Evolutionary conservation across 2,113 vertebrate species (phyloP).

Genomic region (Pholis gunnellus): DNA sequence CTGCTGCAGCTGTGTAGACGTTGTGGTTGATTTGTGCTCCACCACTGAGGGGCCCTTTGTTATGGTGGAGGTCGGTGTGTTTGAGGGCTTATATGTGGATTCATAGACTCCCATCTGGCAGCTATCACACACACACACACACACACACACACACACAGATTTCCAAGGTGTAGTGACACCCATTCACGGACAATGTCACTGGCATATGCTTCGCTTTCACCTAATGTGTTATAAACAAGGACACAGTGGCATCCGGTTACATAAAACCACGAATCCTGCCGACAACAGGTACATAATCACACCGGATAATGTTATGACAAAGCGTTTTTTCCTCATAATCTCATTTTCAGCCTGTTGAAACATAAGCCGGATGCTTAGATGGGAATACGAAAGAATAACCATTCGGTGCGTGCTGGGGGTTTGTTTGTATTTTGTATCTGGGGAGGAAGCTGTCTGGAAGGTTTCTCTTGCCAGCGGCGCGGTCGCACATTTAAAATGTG

Average conservation of each 20-base stretch:
- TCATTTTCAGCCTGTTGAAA: constrained; percentile 24
- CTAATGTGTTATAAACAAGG: constrained; percentile 40
- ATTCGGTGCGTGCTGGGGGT: not conserved
- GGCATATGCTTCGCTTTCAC: constrained; percentile 50
- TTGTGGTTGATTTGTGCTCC: not conserved
- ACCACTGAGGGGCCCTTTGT: constrained; percentile 19
- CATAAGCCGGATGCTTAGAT: not conserved
- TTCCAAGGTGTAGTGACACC: constrained; percentile 34
- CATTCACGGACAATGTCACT: constrained; percentile 20
- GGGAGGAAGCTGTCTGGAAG: not conserved
- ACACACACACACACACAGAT: constrained; percentile 15
- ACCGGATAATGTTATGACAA: constrained; percentile 4
- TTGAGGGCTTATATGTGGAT: constrained; percentile 25
- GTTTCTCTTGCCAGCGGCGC: not conserved
- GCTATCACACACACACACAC: not conserved
- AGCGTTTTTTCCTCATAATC: not conserved
- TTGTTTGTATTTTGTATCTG: constrained; percentile 20
- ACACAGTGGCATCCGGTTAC: constrained; percentile 40
- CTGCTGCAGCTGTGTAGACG: constrained; percentile 15
- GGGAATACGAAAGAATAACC: not conserved
- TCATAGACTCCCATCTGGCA: constrained; percentile 42
- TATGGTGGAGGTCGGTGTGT: constrained; percentile 30
- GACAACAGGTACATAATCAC: constrained; percentile 27
- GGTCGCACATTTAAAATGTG: not conserved
- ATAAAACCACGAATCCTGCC: constrained; percentile 44